Conservation (phyloP, 2,113 vertebrate species). For the Nibea albiflora region DNA sequence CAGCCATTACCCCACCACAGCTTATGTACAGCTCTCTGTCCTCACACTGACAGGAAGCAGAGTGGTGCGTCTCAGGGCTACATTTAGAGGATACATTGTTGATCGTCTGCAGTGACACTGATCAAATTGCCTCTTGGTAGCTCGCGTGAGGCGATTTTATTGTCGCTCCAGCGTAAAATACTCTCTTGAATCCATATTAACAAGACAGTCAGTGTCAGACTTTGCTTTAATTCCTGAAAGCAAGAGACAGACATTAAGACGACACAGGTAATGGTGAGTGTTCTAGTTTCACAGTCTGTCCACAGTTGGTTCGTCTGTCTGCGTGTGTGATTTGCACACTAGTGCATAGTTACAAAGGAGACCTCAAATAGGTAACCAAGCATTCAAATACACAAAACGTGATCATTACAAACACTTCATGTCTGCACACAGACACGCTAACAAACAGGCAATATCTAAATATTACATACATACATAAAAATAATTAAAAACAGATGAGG, state of each 20-base stretch:
- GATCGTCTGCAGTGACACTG: not conserved
- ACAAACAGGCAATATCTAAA: constrained; percentile 45
- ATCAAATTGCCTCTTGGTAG: not conserved
- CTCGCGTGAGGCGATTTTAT: constrained; percentile 3
- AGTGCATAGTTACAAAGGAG: constrained; percentile 39
- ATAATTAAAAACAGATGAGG: constrained; percentile 23
- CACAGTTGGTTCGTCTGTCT: constrained; percentile 35
- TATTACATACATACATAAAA: constrained; percentile 37
- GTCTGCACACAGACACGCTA: constrained; percentile 40
- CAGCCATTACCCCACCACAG: constrained; percentile 16
- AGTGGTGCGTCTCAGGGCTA: not conserved
- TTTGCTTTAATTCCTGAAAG: constrained; percentile 53
- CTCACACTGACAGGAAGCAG: constrained; percentile 8
- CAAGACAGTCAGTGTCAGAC: constrained; percentile 15
- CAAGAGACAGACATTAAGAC: constrained; percentile 54
- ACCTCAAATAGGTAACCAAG: constrained; percentile 38
- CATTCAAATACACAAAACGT: constrained; percentile 46
- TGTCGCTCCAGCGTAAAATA: constrained; percentile 21
- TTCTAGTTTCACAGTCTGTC: constrained; percentile 58
- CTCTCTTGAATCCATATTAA: constrained; percentile 18
- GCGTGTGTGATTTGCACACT: constrained; percentile 23
- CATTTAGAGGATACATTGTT: not conserved
- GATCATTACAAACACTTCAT: constrained; percentile 36
- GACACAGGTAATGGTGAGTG: constrained; percentile 27
- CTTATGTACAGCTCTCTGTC: constrained; percentile 15